These are phyloP conservation scores for Sinosuthora webbiana DNA, from an alignment of 2,113 vertebrate species.

Conservation along the genomic window DNA sequence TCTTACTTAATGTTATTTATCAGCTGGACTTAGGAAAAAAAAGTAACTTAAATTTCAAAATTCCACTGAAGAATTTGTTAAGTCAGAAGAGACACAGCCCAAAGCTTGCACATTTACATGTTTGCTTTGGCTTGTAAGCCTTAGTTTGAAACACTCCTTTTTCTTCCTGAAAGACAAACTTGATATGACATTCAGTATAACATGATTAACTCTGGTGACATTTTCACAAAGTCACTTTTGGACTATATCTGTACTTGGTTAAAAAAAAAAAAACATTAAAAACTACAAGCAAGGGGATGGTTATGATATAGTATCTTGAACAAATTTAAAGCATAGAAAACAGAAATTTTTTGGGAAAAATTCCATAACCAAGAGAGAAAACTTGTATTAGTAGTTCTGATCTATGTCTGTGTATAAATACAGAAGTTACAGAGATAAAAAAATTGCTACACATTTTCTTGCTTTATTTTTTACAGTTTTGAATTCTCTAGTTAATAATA, in stretches of 20 bases:
- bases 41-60: background rate
- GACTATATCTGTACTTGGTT: background rate
- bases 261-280: background rate
- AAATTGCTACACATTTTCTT: background rate
- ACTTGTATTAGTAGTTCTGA: background rate
- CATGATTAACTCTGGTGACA: background rate
- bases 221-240: background rate
- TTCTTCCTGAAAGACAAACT: background rate
- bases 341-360: background rate
- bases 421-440: background rate
- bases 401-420: background rate
- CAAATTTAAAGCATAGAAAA: background rate
- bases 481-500: conserved; percentile 36
- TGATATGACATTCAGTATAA: background rate
- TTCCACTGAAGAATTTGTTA: background rate
- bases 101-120: background rate
- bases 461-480: conserved; percentile 11
- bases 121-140: background rate
- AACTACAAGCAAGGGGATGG: background rate
- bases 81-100: background rate
- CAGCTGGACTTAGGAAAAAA: background rate
- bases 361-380: background rate
- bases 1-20: background rate
- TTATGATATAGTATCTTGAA: background rate
- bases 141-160: background rate